Evolutionary conservation across 2,113 vertebrate genomes (phyloP), one percentile per base, ranked within the genome.

Genomic region (Myotis yumanensis): DNA sequence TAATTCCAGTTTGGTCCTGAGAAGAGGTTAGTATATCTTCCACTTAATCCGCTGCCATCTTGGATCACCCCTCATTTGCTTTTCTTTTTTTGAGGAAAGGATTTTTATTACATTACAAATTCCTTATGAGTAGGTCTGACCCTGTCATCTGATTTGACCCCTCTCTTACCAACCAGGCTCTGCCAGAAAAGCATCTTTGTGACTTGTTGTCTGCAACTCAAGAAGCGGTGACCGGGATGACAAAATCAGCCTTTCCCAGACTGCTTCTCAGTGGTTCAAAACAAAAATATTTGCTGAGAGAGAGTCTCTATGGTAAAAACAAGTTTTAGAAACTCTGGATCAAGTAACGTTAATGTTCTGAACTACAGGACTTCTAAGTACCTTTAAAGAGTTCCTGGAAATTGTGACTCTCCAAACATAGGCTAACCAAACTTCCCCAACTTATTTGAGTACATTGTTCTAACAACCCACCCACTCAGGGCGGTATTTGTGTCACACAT

Each of bases 251-350:
- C 52, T 68, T 69, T 48, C 30, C 37, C 28, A 32, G 32, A 18
- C 62, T 73, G n/a, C 35, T 90, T 82, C 59, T 89, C 80, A 62
- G 18, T 85, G 91, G 57, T 59, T 91, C 68, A 92, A 62, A 94
- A 62, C 62, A 90, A 69, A 93, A 77, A 66, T 32, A 32, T 40
- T 76, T 16, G 8, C 68, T 32, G 32, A 71, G 64, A 80, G 35
- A 35, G 15, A 64, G 2, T 54, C 32, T 93, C 48, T 51, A 11
- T 2, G 11, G 40, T 40, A 73, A 71, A 87, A 57, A 37, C 10
- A 71, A 57, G 22, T 22, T 62, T 76, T 62, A 20, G 46, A 84
- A 90, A 77, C 37, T 72, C 81, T 48, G 35, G 40, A 22, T 32
- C 57, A 83, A 62, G 59, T 48, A 48, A 87, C 79, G 5, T 72